Evolutionary conservation across 2,888 invertebrate species (phyloP), one percentile per base, ranked within the genome.

Genomic region (Callyntrura guangdongensis): DNA sequence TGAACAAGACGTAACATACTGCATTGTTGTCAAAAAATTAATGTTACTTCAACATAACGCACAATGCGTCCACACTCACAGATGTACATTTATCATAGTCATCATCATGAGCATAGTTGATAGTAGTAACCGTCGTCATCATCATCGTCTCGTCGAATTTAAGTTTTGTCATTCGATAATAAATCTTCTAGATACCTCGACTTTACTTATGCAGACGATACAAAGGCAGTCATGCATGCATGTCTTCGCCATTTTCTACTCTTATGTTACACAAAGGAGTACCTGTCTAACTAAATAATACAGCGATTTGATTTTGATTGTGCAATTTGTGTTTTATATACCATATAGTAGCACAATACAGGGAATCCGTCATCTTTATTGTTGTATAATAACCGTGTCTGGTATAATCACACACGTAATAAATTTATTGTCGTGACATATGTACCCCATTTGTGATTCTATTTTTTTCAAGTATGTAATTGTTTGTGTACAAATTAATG

Each of bases 191-290:
- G 36, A 36, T 36, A 6, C 36, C 11, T 14, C 79, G 20, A 14
- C 53, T 45, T 79, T 79, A 67, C 25, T 17, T 17, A 20, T 61
- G 59, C 27, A 85, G 49, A 85, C 25, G 85, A 49, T 12, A 72
- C 14, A 45, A 36, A 86, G 9, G 36, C 86, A 86, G 45, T 25
- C 74, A 86, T 74, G 74, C 86, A 86, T 74, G 74, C 86, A 86
- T 74, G 74, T 74, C 27, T 9, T 79, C 8, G 4, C n/a, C 53
- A 79, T 56, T 36, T 14, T 22, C 12, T 22, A n/a, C 22, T 22
- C 67, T 25, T 25, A 47, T 11, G 22, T 36, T 64, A 83, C 45
- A 67, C 74, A 86, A 84, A 84, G 53, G 20, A 84, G 69, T 17
- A 20, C 47, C 49, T 49, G 77, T 72, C 14, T 12, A 77, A 49